Percentiles rank a stretch among this genome's conserved stretches.
Evolutionary conservation across 1,140 invertebrate genomes (phyloP).

Genomic region (Drosophila pseudoananassae): DNA sequence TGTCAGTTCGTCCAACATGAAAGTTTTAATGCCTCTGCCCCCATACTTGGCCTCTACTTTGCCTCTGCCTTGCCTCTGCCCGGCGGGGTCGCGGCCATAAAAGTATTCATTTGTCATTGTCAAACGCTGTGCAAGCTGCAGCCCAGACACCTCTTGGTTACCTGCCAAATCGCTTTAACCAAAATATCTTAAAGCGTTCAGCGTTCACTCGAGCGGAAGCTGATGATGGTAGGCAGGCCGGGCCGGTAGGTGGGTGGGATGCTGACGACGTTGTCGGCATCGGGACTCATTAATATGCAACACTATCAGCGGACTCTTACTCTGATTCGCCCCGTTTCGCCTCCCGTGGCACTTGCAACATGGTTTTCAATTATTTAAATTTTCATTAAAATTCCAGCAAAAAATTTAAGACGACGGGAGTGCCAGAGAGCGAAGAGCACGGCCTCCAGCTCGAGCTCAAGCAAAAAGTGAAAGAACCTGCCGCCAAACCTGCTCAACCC

Average conservation of each 20-base stretch:
- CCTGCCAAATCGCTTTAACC: conserved; percentile 60
- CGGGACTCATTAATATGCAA: conserved; percentile 76
- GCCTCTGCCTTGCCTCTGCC: neutral
- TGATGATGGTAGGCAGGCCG: conserved; percentile 22
- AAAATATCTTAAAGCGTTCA: conserved; percentile 48
- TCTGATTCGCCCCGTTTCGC: neutral
- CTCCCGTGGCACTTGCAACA: conserved; percentile 57
- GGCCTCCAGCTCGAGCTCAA: neutral
- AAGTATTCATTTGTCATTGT: conserved; percentile 82
- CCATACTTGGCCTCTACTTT: conserved; percentile 1
- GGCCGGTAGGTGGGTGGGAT: neutral
- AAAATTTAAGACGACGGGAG: conserved; percentile 14
- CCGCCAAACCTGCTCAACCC: conserved; percentile 26
- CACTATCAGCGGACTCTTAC: conserved; percentile 46
- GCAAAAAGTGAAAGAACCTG: neutral
- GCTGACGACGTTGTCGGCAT: neutral
- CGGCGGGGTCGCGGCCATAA: conserved; percentile 69
- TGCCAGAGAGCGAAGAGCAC: neutral
- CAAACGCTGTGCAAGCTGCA: conserved; percentile 58
- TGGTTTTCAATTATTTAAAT: conserved; percentile 80
- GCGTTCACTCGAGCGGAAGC: conserved; percentile 28
- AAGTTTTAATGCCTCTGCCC: conserved; percentile 62
- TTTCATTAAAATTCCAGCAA: conserved; percentile 76
- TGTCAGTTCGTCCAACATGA: conserved; percentile 70
- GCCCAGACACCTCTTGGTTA: conserved; percentile 40